A percentile compares a stretch with the other conserved stretches of the same genome.
phyloP scores from a whole-genome alignment of 1,140 invertebrate genomes.

The Calephelis nemesis region DNA sequence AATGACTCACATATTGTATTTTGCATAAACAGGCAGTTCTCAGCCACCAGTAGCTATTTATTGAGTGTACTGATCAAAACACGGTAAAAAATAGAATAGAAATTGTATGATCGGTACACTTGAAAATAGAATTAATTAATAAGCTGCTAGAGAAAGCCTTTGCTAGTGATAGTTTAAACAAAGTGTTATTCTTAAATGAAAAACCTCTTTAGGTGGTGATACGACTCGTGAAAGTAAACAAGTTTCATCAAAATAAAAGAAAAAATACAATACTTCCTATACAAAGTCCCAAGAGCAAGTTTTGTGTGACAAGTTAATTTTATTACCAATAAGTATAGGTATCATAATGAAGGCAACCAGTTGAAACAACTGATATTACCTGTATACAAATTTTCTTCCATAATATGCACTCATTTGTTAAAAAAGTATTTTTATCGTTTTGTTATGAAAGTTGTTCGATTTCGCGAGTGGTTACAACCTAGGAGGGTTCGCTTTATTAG shows the following conservation, averaged over 20 bases:
- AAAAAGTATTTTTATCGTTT: slow-evolving; percentile 21
- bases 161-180: slow-evolving; percentile 12
- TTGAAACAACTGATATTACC: slow-evolving; percentile 19
- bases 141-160: slow-evolving; percentile 9
- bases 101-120: slow-evolving; percentile 9
- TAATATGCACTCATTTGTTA: slow-evolving; percentile 20
- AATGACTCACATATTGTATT: slow-evolving; percentile 10
- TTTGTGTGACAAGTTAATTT: slow-evolving; percentile 20
- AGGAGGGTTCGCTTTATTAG: slow-evolving; percentile 20
- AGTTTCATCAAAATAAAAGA: slow-evolving; percentile 21
- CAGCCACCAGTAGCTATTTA: slow-evolving; percentile 9
- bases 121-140: slow-evolving; percentile 10
- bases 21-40: slow-evolving; percentile 7
- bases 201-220: slow-evolving; percentile 19
- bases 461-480: slow-evolving; percentile 18
- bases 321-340: slow-evolving; percentile 20
- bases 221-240: slow-evolving; percentile 19
- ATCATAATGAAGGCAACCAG: slow-evolving; percentile 19
- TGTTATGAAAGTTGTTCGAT: slow-evolving; percentile 18
- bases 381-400: slow-evolving; percentile 19
- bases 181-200: slow-evolving; percentile 21
- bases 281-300: slow-evolving; percentile 18
- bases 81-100: slow-evolving; percentile 10
- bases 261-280: slow-evolving; percentile 20
- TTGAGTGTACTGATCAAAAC: slow-evolving; percentile 12